A percentile compares a stretch with the other conserved stretches of the same genome.
Evolutionary conservation across 1,140 invertebrate species (phyloP).

Genomic region (Eciton burchellii): DNA sequence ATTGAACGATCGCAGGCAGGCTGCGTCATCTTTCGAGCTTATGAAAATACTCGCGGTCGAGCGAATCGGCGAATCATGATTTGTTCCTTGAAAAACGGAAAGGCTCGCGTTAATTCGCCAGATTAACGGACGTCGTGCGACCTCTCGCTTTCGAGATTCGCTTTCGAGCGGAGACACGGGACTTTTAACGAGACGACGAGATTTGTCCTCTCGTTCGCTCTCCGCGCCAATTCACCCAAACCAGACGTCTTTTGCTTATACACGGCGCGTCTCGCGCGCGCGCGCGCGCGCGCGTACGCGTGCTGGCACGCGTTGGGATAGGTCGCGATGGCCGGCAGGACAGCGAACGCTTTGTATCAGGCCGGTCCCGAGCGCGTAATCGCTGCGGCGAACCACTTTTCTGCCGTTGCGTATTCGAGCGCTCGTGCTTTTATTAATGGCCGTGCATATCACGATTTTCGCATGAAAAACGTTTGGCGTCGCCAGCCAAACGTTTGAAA

Average conservation of each 20-base stretch:
- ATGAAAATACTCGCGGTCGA: too few relatives aligned
- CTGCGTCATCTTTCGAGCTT: not conserved
- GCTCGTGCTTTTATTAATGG: not conserved
- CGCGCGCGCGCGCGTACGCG: slow-evolving; percentile 34
- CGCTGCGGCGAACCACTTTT: slow-evolving; percentile 72
- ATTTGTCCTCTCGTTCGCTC: not conserved
- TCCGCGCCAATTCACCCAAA: not conserved
- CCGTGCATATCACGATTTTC: too few relatives aligned
- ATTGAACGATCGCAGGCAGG: not conserved
- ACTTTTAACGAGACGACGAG: too few relatives aligned
- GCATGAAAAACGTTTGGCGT: too few relatives aligned
- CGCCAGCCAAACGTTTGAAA: too few relatives aligned
- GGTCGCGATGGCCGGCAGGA: slow-evolving; percentile 76
- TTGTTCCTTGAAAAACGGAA: not conserved
- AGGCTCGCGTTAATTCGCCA: not conserved
- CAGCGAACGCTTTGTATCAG: slow-evolving; percentile 82
- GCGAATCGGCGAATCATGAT: not conserved
- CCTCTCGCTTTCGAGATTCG: too few relatives aligned
- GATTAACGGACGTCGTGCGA: too few relatives aligned
- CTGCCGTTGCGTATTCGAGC: slow-evolving; percentile 68
- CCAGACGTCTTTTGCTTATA: slow-evolving; percentile 13
- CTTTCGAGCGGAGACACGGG: too few relatives aligned
- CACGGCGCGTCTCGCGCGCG: slow-evolving; percentile 14
- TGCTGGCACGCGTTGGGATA: slow-evolving; percentile 75
- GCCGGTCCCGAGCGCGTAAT: slow-evolving; percentile 81